phyloP scores from a whole-genome alignment of 2,888 invertebrate species.

The Spisula solida region DNA sequence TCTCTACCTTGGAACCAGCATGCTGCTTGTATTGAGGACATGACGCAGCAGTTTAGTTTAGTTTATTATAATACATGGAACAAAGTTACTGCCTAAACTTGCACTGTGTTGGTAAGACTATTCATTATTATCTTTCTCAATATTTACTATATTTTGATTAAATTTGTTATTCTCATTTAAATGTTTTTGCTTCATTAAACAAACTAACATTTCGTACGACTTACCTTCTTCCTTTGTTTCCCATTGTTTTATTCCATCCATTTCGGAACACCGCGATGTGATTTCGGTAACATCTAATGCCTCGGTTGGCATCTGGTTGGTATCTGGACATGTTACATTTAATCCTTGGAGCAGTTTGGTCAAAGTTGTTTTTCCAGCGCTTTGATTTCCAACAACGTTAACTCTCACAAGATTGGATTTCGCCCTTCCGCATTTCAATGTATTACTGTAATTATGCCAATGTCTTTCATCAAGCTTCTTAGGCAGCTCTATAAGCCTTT shows the following conservation, averaged over 20 bases:
- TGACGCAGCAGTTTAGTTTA: no score
- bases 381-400: slow-evolving; percentile 41
- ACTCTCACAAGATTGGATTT: slow-evolving; percentile 42
- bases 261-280: neutral
- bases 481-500: neutral
- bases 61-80: no score
- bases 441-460: slow-evolving; percentile 6
- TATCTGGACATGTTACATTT: slow-evolving; percentile 25
- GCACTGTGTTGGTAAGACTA: no score
- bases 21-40: no score
- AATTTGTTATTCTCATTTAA: no score
- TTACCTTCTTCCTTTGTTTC: slow-evolving; percentile 28
- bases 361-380: slow-evolving; percentile 36
- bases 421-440: slow-evolving; percentile 29
- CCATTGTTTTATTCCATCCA: slow-evolving; percentile 11
- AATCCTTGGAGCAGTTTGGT: neutral
- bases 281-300: slow-evolving; percentile 26
- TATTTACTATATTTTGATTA: no score
- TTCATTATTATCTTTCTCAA: no score
- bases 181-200: neutral
- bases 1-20: no score
- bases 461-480: neutral
- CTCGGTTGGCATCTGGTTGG: slow-evolving; percentile 18
- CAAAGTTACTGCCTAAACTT: no score
- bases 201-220: neutral